Base-by-base conservation (phyloP, 2,113 vertebrate species). In the Pollachius pollachius region DNA sequence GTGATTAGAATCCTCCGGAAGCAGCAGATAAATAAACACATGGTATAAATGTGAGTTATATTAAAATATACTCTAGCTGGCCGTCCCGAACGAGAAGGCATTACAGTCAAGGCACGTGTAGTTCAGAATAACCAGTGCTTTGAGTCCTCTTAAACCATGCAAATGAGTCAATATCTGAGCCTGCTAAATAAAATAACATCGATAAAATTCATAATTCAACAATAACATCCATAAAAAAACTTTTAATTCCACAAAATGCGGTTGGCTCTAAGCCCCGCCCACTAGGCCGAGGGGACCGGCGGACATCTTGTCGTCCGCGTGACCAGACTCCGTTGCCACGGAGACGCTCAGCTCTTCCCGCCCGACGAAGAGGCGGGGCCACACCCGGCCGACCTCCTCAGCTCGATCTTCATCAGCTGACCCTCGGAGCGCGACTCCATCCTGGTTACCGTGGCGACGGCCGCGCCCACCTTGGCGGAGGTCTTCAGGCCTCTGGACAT, bases 401-500 rank as follows among this genome's bases (percentile, higher is more conserved):
- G 94, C 93, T 98, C 95, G 90, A 97, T 96, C 93, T 94, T 97
- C 96, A 96, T 94, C 69, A 93, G 94, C 81, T 95, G 96, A 92
- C 94, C 93, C 88, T 96, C 96, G 23, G 94, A 93, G 84, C 93
- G 93, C 79, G 96, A 91, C 92, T 96, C 95, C 88, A 94, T 85
- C 92, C 94, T 94, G 79, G 94, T 89, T 90, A 94, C 90, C 84
- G 93, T 92, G 87, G 95, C 93, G 88, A 96, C 82, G 86, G 93
- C 95, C 90, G 95, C 75, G 78, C 94, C 84, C 73, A 93, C 88
- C 90, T 95, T 97, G 92, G 93, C 92, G 91, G 92, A 92, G 72
- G 94, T 92, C 92, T 94, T 97, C 94, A 93, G 93, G 94, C 95
- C 95, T 95, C 94, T 97, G 85, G 95, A 94, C 92, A 96, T 85